A percentile compares a stretch with the other conserved stretches of the same genome.
These are phyloP conservation scores for Patella ulyssiponensis DNA, from an alignment of 2,888 invertebrate genomes.

Conservation along the genomic window DNA sequence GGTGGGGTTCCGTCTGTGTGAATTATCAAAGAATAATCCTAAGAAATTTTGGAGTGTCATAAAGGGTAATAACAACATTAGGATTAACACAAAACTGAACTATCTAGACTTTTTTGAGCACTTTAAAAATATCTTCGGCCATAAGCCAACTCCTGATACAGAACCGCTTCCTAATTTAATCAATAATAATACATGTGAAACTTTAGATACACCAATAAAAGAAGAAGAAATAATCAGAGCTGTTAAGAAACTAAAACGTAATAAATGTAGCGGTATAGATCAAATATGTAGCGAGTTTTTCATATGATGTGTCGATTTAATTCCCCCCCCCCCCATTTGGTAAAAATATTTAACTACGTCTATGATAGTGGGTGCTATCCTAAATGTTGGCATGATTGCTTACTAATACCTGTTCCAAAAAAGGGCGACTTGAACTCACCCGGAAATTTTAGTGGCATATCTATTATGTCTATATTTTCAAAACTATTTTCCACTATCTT, in stretches of 20 bases:
- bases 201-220: background rate
- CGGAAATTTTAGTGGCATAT: background rate
- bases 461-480: slow-evolving; percentile 3
- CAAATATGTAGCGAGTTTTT: slow-evolving; percentile 3
- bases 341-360: background rate
- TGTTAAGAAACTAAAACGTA: background rate
- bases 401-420: background rate
- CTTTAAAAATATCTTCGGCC: background rate
- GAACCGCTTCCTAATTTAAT: background rate
- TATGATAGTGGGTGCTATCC: background rate
- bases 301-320: background rate
- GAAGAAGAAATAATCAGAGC: background rate
- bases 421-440: background rate
- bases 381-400: background rate
- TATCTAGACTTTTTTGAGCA: background rate
- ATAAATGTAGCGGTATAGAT: background rate
- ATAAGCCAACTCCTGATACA: background rate
- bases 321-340: background rate
- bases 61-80: background rate
- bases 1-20: background rate
- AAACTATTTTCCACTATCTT: background rate
- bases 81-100: background rate
- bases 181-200: background rate
- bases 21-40: background rate
- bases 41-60: slow-evolving; percentile 2